Base-by-base conservation (phyloP, 2,113 vertebrate species). In the Blennius ocellaris region DNA sequence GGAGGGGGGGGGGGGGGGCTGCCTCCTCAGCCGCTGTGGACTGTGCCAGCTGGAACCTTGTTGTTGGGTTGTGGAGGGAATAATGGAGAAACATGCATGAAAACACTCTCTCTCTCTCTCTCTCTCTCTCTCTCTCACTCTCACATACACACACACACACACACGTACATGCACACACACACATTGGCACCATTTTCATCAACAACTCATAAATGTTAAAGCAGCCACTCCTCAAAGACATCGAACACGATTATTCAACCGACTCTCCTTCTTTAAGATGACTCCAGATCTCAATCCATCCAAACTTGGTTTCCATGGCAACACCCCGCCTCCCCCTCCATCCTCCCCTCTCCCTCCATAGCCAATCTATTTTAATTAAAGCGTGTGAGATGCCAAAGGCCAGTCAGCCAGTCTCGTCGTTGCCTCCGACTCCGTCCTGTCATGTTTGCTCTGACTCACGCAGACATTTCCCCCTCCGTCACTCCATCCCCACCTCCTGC, bases 361-460 rank as follows among this genome's bases (percentile, higher is more conserved):
- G 21, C 64, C 79, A 83, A 84, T 90, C 84, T 84, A 54, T 84
- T 93, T 92, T 89, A 94, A 93, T 92, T 89, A 92, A 92, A 86
- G 84, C 52, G 73, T 73, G 80, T 63, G 57, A 83, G 88, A 83
- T 87, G 83, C 92, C 89, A 91, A 89, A 92, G 87, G 84, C 74
- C 77, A 72, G 73, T 82, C 57, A 86, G 69, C 71, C 59, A 17
- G 58, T 73, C 58, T 66, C 41, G 56, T 49, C 7, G 37, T 83
- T 80, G 57, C 69, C 75, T 76, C 65, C 43, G 67, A 60, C 80
- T 86, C 77, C 38, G 69, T 76, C 60, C 56, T 76, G 76, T 88
- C 81, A 78, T 83, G 77, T 87, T 90, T 87, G 84, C 75, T 90
- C 68, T 89, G 77, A 87, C 71, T 90, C 84, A 84, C 63, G 17